A percentile compares a stretch with the other conserved stretches of the same genome.
Evolutionary conservation across 2,113 vertebrate genomes (phyloP).

Genomic region (Mustelus asterias): DNA sequence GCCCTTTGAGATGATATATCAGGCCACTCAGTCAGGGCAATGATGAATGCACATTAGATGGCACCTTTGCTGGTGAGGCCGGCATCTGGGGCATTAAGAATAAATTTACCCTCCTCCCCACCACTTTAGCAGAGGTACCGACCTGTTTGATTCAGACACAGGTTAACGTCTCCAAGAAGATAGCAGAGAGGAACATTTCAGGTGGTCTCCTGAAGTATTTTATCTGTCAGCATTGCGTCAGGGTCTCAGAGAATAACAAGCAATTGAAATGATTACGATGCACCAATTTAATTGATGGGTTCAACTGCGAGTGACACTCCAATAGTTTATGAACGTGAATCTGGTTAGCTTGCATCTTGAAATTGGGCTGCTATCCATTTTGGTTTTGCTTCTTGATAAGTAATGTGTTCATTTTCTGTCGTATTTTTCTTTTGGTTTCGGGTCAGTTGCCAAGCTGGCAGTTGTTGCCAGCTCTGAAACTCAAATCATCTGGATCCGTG

Average conservation of each 20-base stretch:
- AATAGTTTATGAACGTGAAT: neutral
- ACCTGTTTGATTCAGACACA: neutral
- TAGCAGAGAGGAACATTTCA: neutral
- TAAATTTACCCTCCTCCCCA: neutral
- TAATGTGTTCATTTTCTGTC: neutral
- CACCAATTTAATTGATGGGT: neutral
- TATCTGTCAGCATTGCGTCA: neutral
- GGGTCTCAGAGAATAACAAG: neutral
- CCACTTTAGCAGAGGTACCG: neutral
- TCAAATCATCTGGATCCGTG: neutral
- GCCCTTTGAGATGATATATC: neutral
- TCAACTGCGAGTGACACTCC: neutral
- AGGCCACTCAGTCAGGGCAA: neutral
- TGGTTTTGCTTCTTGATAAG: neutral
- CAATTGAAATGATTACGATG: neutral
- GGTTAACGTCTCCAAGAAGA: neutral
- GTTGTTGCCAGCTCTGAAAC: neutral
- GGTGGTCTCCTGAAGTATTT: neutral
- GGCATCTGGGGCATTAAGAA: neutral
- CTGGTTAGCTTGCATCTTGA: neutral
- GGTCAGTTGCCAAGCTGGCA: neutral
- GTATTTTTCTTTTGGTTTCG: neutral
- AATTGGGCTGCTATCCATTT: neutral
- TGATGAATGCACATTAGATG: neutral
- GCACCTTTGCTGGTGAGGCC: too few species aligned